A percentile compares a stretch with the other conserved stretches of the same genome.
Evolutionary conservation across 2,113 vertebrate species (phyloP).

Genomic region (Pampusana beccarii): DNA sequence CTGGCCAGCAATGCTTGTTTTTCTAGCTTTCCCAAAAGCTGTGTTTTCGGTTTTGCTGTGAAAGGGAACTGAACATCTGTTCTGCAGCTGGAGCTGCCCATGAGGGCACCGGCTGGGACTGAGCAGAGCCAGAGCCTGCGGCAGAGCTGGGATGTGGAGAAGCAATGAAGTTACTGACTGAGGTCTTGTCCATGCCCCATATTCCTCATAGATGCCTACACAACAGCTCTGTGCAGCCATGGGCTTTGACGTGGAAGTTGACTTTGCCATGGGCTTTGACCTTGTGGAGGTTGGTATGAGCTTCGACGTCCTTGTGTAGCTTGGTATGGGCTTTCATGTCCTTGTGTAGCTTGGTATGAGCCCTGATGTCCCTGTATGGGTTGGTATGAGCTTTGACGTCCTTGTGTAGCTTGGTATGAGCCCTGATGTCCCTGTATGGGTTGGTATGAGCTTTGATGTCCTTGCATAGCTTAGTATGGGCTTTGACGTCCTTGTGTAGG

Average conservation of each 20-base stretch:
- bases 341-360: accelerated
- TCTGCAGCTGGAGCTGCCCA: background rate
- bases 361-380: background rate
- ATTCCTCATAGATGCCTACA: background rate
- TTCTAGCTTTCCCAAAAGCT: background rate
- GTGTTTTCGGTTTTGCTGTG: background rate
- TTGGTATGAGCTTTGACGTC: accelerated
- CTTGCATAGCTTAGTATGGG: accelerated
- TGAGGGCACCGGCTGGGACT: accelerated
- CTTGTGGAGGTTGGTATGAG: accelerated
- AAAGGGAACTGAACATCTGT: background rate
- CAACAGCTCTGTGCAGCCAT: background rate
- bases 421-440: background rate
- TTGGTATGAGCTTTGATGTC: accelerated
- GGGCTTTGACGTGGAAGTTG: background rate
- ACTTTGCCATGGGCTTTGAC: background rate
- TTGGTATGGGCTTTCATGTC: accelerated
- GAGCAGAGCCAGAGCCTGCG: background rate
- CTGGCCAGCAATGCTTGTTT: background rate
- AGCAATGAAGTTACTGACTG: background rate
- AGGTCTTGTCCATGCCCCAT: background rate
- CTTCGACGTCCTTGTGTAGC: background rate
- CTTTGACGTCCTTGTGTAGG: background rate
- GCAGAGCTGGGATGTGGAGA: background rate
- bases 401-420: accelerated